Conservation (phyloP, 2,113 vertebrate species). For the Notiomystis cincta region DNA sequence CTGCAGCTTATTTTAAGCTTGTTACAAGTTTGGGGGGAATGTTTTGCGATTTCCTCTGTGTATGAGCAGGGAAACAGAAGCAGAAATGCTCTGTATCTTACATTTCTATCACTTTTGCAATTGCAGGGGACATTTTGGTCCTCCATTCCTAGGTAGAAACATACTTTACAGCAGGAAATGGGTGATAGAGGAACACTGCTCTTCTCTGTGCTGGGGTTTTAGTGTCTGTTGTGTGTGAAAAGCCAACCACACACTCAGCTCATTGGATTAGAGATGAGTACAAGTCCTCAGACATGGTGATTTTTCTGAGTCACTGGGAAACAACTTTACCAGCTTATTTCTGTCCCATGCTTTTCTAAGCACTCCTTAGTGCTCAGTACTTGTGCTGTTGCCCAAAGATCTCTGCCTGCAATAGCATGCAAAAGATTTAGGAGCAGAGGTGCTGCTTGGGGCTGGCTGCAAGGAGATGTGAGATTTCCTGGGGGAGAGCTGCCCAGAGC, state of each 20-base stretch:
- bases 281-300: background rate
- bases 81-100: background rate
- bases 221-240: background rate
- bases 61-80: background rate
- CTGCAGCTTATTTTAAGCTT: constrained; percentile 17
- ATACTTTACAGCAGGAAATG: background rate
- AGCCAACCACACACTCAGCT: background rate
- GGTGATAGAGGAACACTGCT: background rate
- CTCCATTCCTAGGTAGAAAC: background rate
- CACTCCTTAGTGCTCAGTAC: background rate
- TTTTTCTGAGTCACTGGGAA: background rate
- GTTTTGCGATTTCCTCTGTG: background rate
- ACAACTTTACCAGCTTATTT: background rate
- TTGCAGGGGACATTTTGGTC: background rate
- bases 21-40: background rate
- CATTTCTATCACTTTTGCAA: background rate
- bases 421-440: background rate
- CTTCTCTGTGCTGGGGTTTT: background rate
- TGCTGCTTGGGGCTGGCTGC: background rate
- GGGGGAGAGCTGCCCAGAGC: background rate
- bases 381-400: background rate
- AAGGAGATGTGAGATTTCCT: background rate
- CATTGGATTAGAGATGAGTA: background rate
- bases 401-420: background rate
- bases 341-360: background rate